A percentile compares a stretch with the other conserved stretches of the same genome.
phyloP scores from a whole-genome alignment of 2,888 invertebrate genomes.

The Oligia strigilis region DNA sequence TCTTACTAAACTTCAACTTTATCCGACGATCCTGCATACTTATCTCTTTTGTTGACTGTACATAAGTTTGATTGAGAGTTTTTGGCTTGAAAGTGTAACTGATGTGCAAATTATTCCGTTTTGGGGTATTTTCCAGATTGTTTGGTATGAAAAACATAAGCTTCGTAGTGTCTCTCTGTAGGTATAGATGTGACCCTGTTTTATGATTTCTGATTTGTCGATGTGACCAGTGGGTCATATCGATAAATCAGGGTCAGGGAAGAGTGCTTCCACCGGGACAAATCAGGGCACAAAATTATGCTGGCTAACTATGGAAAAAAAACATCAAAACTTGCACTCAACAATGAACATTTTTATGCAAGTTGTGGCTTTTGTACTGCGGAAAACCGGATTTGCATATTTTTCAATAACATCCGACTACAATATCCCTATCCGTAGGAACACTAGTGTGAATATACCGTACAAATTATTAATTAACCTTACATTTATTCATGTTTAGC shows the following conservation, averaged over 20 bases:
- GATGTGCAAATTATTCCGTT: not conserved
- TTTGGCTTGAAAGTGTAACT: not conserved
- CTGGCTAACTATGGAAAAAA: not conserved
- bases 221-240: no score
- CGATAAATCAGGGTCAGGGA: no score
- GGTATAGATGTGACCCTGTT: not conserved
- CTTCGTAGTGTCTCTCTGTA: not conserved
- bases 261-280: not conserved
- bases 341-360: not conserved
- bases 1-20: no score
- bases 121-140: not conserved
- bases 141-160: not conserved
- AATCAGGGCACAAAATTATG: not conserved
- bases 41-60: no score
- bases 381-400: not conserved
- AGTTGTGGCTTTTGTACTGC: not conserved
- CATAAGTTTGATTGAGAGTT: not conserved
- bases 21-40: no score
- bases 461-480: conserved; percentile 7
- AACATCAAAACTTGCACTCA: not conserved
- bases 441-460: conserved; percentile 9
- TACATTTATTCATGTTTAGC: conserved; percentile 42
- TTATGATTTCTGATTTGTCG: no score
- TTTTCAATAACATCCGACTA: not conserved
- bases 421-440: conserved; percentile 16